Base-by-base conservation (phyloP, 1,140 invertebrate genomes). In the Thaumatotibia leucotreta region DNA sequence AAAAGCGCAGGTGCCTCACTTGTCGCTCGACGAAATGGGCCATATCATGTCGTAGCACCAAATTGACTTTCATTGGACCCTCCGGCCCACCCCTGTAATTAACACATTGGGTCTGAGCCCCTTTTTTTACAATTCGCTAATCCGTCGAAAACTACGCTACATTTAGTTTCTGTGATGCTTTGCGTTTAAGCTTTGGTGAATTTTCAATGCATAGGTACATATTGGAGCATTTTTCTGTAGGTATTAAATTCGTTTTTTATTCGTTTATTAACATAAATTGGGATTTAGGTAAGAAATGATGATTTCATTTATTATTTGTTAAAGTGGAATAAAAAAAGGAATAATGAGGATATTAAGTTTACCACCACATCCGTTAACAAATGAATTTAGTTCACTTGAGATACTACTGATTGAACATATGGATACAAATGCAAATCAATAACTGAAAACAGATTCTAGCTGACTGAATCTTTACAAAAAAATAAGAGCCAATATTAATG, bases 21-120 rank as follows among this genome's bases (percentile, higher is more conserved):
- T 91, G 89, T 88, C 88, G 84, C 80, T 79, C 74, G 75, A 83
- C 78, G 84, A 91, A 92, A 92, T 92, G 91, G 87, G 91, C 89
- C 88, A 83, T 92, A 92, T 92, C 91, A 91, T 92, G 89, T 92
- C 90, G 86, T 84, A 80, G 87, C 75, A 86, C 87, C 90, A 91
- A 92, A 92, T 92, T 91, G 91, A 91, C 89, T 91, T 91, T 89
- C 84, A 88, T 74, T 77, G 79, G 73, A 71, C 86, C 82, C 82
- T 84, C 83, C 65, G 80, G 63, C 81, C 85, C 83, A 83, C 89
- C 91, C 91, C 84, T 83, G 82, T 91, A 91, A 91, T 92, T 92
- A 92, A 91, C 89, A 91, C 89, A 80, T 92, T 82, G 85, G 76
- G 79, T 83, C 73, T 69, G 70, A 74, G 83, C 83, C 86, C 83